Evolutionary conservation across 2,888 invertebrate genomes (phyloP).

Genomic region (Odontothrips loti): DNA sequence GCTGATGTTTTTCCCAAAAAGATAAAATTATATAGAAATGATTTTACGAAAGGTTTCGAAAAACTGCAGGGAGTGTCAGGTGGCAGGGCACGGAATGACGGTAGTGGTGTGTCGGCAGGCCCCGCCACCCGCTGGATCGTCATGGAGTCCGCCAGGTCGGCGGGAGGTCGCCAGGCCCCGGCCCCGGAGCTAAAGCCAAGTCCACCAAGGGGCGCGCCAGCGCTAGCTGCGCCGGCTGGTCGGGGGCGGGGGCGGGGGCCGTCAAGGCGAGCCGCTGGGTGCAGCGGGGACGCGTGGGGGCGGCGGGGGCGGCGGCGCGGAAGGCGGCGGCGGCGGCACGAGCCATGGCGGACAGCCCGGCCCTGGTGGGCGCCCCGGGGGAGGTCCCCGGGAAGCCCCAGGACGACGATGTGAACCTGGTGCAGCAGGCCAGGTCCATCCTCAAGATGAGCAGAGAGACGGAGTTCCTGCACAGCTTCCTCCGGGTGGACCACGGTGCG

Average conservation of each 20-base stretch:
- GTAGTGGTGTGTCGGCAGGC: not conserved
- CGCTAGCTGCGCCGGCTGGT: not conserved
- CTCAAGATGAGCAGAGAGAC: constrained; percentile 45
- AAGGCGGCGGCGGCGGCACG: constrained; percentile 5
- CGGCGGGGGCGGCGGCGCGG: constrained; percentile 11
- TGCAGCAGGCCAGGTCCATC: constrained; percentile 32
- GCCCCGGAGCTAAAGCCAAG: not conserved
- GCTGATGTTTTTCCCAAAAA: too few relatives aligned
- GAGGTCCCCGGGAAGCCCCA: not conserved
- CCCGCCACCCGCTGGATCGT: not conserved
- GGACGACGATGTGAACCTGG: not conserved
- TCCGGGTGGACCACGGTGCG: constrained; percentile 55
- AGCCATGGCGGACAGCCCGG: constrained; percentile 16
- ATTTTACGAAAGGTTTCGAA: not conserved
- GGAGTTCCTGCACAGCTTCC: constrained; percentile 75
- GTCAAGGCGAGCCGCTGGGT: constrained; percentile 19
- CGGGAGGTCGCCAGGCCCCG: not conserved
- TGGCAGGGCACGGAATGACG: too few relatives aligned
- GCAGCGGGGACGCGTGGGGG: not conserved
- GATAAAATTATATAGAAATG: too few relatives aligned
- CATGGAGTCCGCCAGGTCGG: not conserved
- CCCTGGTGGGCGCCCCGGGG: not conserved
- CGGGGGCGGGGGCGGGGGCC: not conserved
- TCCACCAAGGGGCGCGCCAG: not conserved
- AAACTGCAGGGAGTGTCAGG: not conserved